Base-by-base conservation (phyloP, 2,888 invertebrate species). In the Odontomyia ornata region DNA sequence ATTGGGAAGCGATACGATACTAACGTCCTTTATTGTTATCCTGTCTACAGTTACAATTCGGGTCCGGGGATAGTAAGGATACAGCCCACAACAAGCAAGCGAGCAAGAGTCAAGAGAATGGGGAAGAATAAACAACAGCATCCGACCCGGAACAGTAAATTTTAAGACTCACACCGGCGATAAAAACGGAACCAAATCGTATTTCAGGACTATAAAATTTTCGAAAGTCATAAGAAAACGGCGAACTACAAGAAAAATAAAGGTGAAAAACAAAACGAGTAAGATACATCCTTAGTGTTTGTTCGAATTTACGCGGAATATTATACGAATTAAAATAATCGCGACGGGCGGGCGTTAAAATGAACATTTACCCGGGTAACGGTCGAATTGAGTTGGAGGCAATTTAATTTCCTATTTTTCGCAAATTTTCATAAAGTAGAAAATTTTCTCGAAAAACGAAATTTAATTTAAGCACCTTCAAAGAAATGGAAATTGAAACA, bases 11-110 rank as follows among this genome's bases (percentile, higher is more conserved):
- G 30, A 57, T 73, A 60, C 52, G 73, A 30, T 57, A 57, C 73
- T 73, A 21, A 73, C 73, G 69, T 69, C 46, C 46, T 47, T 69
- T 69, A 69, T 69, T 69, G 69, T 69, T 46, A 69, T 69, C 69
- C 69, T 69, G 69, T 69, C 69, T 69, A 27, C 47, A 46, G 47
- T 36, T 36, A 36, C 36, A 36, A 36, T 36, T 36, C 9, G 36
- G 36, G 3, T 9, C 36, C 36, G 36, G 36, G 36, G 36, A 36
- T 36, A 36, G 9, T 36, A 36, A 36, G 65, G 64, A 64, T 64
- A 64, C 64, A 64, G 9, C 36, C 3, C 9, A 36, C 36, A 36
- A 36, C 36, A 36, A 36, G 36, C 36, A 36, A 36, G 36, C 36
- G 9, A 36, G 9, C 36, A 36, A 52, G 52, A 52, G 18, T 52